Percentiles rank a stretch among this genome's conserved stretches.
Conservation (phyloP, 1,140 invertebrate genomes). For the Papilio glaucus region DNA sequence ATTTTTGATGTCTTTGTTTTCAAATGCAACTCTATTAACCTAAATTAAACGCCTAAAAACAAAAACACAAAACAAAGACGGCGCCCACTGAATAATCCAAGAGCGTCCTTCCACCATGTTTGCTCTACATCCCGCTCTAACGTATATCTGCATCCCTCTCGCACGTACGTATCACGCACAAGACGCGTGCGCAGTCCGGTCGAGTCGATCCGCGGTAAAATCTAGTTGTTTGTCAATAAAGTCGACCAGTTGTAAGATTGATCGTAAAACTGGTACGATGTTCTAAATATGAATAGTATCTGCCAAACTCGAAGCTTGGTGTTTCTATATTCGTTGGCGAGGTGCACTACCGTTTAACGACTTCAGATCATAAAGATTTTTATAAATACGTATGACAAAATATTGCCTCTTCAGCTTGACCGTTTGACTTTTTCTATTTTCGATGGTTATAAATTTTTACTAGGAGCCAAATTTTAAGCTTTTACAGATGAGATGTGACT, state of each 20-base stretch:
- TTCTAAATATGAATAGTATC: constrained; percentile 26
- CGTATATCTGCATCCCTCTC: constrained; percentile 46
- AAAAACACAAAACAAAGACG: constrained; percentile 53
- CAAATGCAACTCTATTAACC: constrained; percentile 25
- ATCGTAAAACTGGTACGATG: constrained; percentile 6
- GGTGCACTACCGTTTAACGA: neutral
- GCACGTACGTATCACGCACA: constrained; percentile 54
- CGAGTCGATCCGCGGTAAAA: constrained; percentile 14
- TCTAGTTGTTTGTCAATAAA: constrained; percentile 31
- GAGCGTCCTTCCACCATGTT: constrained; percentile 52
- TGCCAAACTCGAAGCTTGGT: constrained; percentile 6
- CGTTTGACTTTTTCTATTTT: neutral
- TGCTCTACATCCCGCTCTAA: constrained; percentile 59
- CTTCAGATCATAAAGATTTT: neutral
- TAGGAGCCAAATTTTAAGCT: no score
- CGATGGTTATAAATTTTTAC: no score
- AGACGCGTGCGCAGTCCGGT: constrained; percentile 50
- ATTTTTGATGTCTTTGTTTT: neutral
- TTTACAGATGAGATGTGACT: no score
- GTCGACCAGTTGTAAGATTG: constrained; percentile 43
- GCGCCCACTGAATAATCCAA: constrained; percentile 43
- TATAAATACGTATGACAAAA: constrained; percentile 13
- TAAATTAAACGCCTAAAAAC: constrained; percentile 37
- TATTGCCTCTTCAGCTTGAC: neutral
- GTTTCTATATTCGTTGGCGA: constrained; percentile 9